phyloP scores from a whole-genome alignment of 2,113 vertebrate species.

The Aythya baeri region DNA sequence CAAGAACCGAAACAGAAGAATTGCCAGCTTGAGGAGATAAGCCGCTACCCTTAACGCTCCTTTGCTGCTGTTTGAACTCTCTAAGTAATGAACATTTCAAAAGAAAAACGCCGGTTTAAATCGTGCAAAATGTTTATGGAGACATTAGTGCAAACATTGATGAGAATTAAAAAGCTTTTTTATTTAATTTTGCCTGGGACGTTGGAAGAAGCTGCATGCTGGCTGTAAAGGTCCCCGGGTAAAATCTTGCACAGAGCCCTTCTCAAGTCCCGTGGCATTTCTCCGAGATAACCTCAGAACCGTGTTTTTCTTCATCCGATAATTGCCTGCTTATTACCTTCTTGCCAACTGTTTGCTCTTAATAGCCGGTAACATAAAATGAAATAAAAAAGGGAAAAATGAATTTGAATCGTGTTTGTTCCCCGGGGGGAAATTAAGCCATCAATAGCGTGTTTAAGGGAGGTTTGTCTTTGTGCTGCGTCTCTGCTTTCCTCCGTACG shows the following conservation, averaged over 20 bases:
- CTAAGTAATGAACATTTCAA: not conserved
- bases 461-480: slow-evolving; percentile 4
- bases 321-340: slow-evolving; percentile 39
- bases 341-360: slow-evolving; percentile 37
- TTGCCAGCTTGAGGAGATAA: not conserved
- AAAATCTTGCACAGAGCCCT: not conserved
- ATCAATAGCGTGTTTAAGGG: not conserved
- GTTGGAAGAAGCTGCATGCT: not conserved
- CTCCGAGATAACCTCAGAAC: not conserved
- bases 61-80: not conserved
- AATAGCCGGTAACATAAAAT: slow-evolving; percentile 28
- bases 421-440: slow-evolving; percentile 50
- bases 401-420: not conserved
- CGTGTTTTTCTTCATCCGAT: slow-evolving; percentile 5
- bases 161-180: not conserved
- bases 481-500: not conserved
- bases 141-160: not conserved
- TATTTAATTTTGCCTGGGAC: not conserved
- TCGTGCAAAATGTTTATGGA: not conserved
- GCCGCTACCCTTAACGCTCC: not conserved
- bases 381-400: not conserved
- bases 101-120: not conserved
- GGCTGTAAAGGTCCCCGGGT: not conserved
- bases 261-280: not conserved
- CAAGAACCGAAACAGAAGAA: not conserved